These are phyloP conservation scores for Halcyon leucocephala DNA, from an alignment of 2,797 vertebrate genomes.

Conservation along the genomic window DNA sequence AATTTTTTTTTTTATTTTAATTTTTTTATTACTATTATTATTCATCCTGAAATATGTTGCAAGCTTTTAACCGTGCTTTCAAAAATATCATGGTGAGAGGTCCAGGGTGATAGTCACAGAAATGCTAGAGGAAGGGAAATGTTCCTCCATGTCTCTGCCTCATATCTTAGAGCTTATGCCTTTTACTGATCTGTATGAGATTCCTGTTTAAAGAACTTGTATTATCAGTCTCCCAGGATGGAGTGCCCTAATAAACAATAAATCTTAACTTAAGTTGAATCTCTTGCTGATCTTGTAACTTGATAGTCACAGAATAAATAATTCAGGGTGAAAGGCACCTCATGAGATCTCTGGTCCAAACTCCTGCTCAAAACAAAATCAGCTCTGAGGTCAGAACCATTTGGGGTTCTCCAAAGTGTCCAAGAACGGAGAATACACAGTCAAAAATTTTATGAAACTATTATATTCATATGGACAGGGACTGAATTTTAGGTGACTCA, in stretches of 20 bases:
- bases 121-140: not conserved
- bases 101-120: not conserved
- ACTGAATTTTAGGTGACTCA: not conserved
- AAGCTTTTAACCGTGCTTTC: not conserved
- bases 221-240: not conserved
- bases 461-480: not conserved
- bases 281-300: not conserved
- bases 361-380: not conserved
- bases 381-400: not conserved
- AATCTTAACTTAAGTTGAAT: not conserved
- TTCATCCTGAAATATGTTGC: not conserved
- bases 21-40: not conserved
- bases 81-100: not conserved
- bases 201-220: not conserved
- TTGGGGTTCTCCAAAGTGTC: not conserved
- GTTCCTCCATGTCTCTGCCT: not conserved
- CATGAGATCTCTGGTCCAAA: not conserved
- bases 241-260: not conserved
- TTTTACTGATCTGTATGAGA: not conserved
- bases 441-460: not conserved
- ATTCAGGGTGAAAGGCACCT: not conserved
- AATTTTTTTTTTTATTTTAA: no score
- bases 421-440: not conserved
- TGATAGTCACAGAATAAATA: not conserved
- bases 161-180: not conserved